Evolutionary conservation across 1,140 invertebrate genomes (phyloP).

Genomic region (Temnothorax nylanderi): DNA sequence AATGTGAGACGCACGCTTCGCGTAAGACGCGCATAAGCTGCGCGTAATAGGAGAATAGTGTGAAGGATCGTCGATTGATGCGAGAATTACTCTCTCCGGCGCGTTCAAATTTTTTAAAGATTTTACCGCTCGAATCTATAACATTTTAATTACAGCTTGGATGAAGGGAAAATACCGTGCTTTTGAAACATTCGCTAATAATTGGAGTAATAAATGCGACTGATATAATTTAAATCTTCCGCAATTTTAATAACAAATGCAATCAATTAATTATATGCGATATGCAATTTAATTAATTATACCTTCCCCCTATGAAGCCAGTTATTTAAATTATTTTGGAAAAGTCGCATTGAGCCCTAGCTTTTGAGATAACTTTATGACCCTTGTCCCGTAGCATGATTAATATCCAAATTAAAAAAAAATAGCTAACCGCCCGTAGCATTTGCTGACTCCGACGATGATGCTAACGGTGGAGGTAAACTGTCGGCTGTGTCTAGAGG

Average conservation of each 20-base stretch:
- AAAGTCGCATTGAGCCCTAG: background rate
- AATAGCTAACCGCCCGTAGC: slow-evolving; percentile 63
- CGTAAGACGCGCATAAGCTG: background rate
- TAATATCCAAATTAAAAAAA: slow-evolving; percentile 82
- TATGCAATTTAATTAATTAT: background rate
- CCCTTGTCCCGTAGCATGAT: slow-evolving; percentile 72
- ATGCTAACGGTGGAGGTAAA: background rate
- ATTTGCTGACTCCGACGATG: slow-evolving; percentile 48
- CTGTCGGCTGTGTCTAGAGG: slow-evolving; percentile 18
- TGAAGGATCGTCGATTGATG: slow-evolving; percentile 3
- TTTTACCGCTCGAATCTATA: background rate
- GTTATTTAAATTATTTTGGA: slow-evolving; percentile 23
- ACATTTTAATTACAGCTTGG: slow-evolving; percentile 2
- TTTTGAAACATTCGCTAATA: background rate
- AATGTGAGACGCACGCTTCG: slow-evolving; percentile 45
- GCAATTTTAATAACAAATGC: background rate
- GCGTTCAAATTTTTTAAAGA: background rate
- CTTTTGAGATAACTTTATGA: slow-evolving; percentile 69
- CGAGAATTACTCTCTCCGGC: background rate
- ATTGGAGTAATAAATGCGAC: background rate
- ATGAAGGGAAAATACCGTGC: background rate
- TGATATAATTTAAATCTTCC: background rate
- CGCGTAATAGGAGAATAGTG: no score
- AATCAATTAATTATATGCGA: background rate
- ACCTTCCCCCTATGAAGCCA: background rate